phyloP scores from a whole-genome alignment of 30 jellyfish, hydroid and myxozoan species.

The Catostylus mosaicus region DNA sequence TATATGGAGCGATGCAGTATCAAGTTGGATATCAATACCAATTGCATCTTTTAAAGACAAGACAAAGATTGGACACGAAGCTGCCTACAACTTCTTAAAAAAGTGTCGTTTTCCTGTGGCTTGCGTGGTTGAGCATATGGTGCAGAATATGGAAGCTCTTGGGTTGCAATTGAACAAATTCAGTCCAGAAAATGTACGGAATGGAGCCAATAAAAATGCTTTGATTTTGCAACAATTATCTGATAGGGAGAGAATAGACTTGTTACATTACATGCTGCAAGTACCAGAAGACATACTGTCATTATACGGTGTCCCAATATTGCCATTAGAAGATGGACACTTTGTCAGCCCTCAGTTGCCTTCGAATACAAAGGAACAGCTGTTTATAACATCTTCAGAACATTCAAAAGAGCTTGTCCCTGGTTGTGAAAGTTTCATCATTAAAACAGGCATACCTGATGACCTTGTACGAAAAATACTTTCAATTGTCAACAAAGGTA shows the following conservation, averaged over 20 bases:
- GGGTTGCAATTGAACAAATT: not conserved
- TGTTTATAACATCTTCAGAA: not conserved
- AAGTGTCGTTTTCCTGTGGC: conserved; percentile 5
- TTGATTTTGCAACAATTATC: not conserved
- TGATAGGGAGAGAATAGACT: conserved; percentile 4
- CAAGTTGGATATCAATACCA: conserved; percentile 25
- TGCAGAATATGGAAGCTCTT: not conserved
- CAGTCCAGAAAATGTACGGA: conserved; percentile 2
- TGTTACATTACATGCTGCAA: conserved; percentile 9
- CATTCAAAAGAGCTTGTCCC: conserved; percentile 15
- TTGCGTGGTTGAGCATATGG: conserved; percentile 48
- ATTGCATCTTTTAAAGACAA: not conserved
- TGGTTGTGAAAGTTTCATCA: not conserved
- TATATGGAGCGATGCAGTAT: conserved; percentile 43
- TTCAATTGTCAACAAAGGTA: not conserved
- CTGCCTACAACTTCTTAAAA: conserved; percentile 20
- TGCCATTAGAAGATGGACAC: conserved; percentile 29
- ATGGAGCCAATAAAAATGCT: not conserved
- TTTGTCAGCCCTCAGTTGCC: conserved; percentile 7
- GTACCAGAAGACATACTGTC: conserved; percentile 6
- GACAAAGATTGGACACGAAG: conserved; percentile 14
- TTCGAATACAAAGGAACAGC: not conserved
- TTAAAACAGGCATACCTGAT: not conserved
- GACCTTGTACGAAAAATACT: not conserved
- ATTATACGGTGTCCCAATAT: conserved; percentile 21